A percentile compares a stretch with the other conserved stretches of the same genome.
These are phyloP conservation scores for Indicator indicator DNA, from an alignment of 2,113 vertebrate species.

Conservation along the genomic window DNA sequence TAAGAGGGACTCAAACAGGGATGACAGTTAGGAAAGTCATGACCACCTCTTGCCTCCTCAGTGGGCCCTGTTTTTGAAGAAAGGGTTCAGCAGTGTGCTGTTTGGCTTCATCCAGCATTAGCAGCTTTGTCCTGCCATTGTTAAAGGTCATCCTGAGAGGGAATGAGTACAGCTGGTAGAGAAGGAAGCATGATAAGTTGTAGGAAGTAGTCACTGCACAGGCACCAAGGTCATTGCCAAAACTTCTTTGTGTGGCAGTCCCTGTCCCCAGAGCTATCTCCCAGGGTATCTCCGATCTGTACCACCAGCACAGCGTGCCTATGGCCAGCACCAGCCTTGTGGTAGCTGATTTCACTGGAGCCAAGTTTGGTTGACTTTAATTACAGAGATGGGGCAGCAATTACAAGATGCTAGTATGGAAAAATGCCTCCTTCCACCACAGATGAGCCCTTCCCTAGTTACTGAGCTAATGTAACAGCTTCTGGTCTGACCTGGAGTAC, in stretches of 20 bases:
- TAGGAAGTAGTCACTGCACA: background rate
- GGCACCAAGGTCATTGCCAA: background rate
- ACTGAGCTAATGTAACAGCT: background rate
- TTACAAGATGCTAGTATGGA: background rate
- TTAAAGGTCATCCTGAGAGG: background rate
- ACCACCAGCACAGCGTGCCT: rapidly evolving
- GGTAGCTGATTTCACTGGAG: background rate
- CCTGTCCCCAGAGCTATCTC: background rate
- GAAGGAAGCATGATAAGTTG: background rate
- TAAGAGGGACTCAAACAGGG: background rate
- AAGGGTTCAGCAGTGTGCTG: background rate
- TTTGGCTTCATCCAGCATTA: background rate
- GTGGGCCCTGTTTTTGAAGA: background rate
- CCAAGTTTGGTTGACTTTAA: background rate
- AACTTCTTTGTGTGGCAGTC: background rate
- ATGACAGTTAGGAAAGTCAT: background rate
- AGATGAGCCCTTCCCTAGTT: background rate
- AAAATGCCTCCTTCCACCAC: background rate
- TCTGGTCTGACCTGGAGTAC: background rate
- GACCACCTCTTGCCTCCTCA: background rate
- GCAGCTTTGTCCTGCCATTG: rapidly evolving
- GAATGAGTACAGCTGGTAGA: background rate
- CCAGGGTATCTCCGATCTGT: rapidly evolving
- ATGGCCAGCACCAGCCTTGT: background rate
- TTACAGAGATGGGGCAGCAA: background rate